phyloP scores from a whole-genome alignment of 2,797 vertebrate species.

The Tarsius wallacei region DNA sequence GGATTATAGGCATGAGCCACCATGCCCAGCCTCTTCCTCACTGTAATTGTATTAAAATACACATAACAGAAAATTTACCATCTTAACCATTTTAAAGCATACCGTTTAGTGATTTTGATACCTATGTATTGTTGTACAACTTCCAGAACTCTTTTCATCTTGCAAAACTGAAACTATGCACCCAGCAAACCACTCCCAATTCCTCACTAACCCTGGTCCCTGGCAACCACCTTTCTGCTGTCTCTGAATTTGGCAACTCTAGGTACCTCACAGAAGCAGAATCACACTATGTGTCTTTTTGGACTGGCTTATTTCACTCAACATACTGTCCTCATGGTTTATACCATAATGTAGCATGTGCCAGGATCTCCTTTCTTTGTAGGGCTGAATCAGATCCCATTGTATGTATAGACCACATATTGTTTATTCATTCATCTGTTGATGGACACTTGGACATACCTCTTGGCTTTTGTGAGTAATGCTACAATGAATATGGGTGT shows the following conservation, averaged over 20 bases:
- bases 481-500: background rate
- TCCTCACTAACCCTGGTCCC: background rate
- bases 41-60: background rate
- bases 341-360: background rate
- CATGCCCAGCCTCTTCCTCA: background rate
- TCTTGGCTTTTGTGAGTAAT: background rate
- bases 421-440: background rate
- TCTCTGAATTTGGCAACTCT: background rate
- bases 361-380: background rate
- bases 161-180: background rate
- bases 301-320: background rate
- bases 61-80: background rate
- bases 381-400: background rate
- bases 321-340: background rate
- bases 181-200: background rate
- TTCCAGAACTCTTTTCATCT: background rate
- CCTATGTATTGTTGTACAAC: background rate
- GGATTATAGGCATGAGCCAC: too few relatives aligned
- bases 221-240: background rate
- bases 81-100: background rate
- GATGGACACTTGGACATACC: background rate
- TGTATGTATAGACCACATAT: background rate
- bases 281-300: background rate
- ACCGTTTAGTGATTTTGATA: background rate
- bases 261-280: background rate